Conservation (phyloP, 2,888 invertebrate genomes). For the Synanthedon formicaeformis region DNA sequence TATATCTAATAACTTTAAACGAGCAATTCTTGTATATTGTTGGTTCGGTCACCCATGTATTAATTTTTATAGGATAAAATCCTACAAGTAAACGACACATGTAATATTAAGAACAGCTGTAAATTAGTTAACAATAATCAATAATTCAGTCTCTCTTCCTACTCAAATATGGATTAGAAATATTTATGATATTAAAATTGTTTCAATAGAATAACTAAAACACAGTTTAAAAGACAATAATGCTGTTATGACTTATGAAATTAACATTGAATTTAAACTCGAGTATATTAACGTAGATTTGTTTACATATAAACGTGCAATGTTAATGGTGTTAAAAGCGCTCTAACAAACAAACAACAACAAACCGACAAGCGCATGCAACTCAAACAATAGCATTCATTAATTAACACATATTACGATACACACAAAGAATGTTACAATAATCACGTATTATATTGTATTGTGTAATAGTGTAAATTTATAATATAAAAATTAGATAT, state of each 20-base stretch:
- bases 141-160: too few species aligned
- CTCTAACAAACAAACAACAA: constrained; percentile 27
- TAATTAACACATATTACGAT: background rate
- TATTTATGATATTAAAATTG: too few species aligned
- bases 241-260: background rate
- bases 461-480: background rate
- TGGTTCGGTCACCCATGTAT: too few species aligned
- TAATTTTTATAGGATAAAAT: too few species aligned
- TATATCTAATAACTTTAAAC: too few species aligned
- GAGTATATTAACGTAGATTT: constrained; percentile 10
- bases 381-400: constrained; percentile 15
- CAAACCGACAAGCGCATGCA: constrained; percentile 22
- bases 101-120: too few species aligned
- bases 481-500: background rate
- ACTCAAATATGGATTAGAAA: too few species aligned
- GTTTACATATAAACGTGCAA: constrained; percentile 1
- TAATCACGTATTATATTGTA: constrained; percentile 3
- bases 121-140: too few species aligned
- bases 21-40: too few species aligned
- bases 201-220: too few species aligned
- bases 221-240: too few species aligned
- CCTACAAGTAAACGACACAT: too few species aligned
- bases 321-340: constrained; percentile 18
- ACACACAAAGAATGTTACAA: constrained; percentile 10
- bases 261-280: constrained; percentile 2